Evolutionary conservation across 2,113 vertebrate species (phyloP), one percentile per base, ranked within the genome.

Genomic region (Ochotona princeps): DNA sequence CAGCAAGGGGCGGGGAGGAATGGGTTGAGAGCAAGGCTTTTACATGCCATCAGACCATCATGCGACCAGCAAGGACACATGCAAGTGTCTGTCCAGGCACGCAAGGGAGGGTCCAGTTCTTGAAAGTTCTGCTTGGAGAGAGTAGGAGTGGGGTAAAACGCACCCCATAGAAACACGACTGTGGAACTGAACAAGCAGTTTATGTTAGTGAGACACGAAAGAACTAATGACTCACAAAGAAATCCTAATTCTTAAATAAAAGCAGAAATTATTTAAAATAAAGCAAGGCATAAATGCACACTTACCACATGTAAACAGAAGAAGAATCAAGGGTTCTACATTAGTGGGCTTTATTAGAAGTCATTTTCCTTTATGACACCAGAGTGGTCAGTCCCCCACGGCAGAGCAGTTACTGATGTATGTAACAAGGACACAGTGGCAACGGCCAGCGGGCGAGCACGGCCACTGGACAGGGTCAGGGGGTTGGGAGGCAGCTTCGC

Each of bases 171-270:
- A 44, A 44, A 44, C 38, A 15, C 14, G 54, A 57, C 54, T 57
- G 9, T 57, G 54, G 4, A 13, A 57, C 54, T 18, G 18, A 18
- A 57, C 54, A 57, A 12, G 13, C 38, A n/a, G 23, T 66, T 74
- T 66, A 20, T 12, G 47, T 67, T 57, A 84, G 47, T 67, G 32
- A 79, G 72, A 79, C 87, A 13, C 15, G 26, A 63, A 73, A 67
- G 21, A 75, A 93, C 9, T 79, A 73, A 23, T 70, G 69, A 72
- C n/a, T 72, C 26, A 70, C 44, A 89, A 93, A 47, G 15, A 89
- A 89, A 79, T 5, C 11, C 21, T 6, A 49, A 54, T 20, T 65
- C 61, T 10, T 84, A 49, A 57, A 14, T 73, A 35, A 69, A 74
- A 66, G 20, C 21, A 57, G 1, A 32, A 6, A 10, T 80, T 23